Percentiles rank a stretch among this genome's conserved stretches.
Conservation (phyloP, 1,140 invertebrate species). For the Orussus abietinus region DNA sequence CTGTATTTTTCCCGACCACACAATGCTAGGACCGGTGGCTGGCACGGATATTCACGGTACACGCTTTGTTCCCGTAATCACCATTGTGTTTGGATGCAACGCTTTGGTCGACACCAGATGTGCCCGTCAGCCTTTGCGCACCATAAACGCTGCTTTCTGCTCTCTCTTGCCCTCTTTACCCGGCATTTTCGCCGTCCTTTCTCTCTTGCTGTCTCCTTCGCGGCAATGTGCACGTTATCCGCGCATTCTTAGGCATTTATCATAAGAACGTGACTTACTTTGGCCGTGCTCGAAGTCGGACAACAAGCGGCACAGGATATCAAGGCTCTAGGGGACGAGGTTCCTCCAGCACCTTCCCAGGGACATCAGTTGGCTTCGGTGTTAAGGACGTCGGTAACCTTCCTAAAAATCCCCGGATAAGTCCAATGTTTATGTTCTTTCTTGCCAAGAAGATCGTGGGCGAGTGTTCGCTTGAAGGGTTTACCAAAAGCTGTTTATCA, state of each 20-base stretch:
- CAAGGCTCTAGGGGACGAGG: neutral
- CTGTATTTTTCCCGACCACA: slow-evolving; percentile 7
- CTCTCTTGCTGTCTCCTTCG: slow-evolving; percentile 4
- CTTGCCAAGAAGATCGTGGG: neutral
- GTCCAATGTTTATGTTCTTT: neutral
- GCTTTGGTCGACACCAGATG: slow-evolving; percentile 11
- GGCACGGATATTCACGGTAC: slow-evolving; percentile 14
- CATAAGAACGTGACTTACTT: slow-evolving; percentile 15
- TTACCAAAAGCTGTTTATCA: too few species aligned
- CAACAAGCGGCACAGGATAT: neutral
- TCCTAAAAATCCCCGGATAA: slow-evolving; percentile 1
- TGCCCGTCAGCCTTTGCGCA: slow-evolving; percentile 7
- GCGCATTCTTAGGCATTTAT: slow-evolving; percentile 12
- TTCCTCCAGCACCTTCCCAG: too few species aligned
- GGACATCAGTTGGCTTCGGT: too few species aligned
- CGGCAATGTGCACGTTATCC: slow-evolving; percentile 1
- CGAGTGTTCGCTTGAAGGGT: too few species aligned
- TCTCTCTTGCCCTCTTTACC: neutral
- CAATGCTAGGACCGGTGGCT: slow-evolving; percentile 3
- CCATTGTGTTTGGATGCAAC: slow-evolving; percentile 9
- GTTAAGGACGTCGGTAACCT: neutral
- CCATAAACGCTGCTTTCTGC: slow-evolving; percentile 5
- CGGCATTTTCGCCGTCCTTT: neutral
- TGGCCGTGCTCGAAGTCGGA: neutral
- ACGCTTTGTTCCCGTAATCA: slow-evolving; percentile 16